Evolutionary conservation across 2,113 vertebrate genomes (phyloP).

Genomic region (Thamnaconus septentrionalis): DNA sequence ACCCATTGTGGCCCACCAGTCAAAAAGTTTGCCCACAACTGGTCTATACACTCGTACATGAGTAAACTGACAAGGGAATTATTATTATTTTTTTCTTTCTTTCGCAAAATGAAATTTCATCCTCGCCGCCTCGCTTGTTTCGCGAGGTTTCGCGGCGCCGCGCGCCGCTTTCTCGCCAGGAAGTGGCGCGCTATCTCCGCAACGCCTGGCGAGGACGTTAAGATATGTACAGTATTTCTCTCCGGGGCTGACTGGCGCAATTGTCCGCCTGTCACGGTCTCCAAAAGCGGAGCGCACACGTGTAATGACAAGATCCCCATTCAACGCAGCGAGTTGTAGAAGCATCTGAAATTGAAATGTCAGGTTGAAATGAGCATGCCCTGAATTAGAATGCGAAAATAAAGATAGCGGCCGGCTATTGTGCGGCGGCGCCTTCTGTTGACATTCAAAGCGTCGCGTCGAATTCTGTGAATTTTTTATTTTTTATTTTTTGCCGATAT

Average conservation of each 20-base stretch:
- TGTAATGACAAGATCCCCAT: conserved; percentile 57
- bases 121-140: no score
- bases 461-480: conserved; percentile 3
- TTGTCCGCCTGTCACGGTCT: conserved; percentile 46
- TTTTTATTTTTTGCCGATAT: background rate
- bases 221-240: conserved; percentile 38
- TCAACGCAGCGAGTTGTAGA: conserved; percentile 54
- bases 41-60: background rate
- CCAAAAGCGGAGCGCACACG: conserved; percentile 20
- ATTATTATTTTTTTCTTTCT: no score
- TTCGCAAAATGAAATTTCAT: no score
- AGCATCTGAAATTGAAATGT: conserved; percentile 69
- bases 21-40: no score
- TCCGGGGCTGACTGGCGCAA: conserved; percentile 34
- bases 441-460: conserved; percentile 11
- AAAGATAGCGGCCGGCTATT: conserved; percentile 27
- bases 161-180: conserved; percentile 22
- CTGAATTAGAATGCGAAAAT: conserved; percentile 58
- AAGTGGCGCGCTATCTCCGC: no score
- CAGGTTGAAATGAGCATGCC: conserved; percentile 57
- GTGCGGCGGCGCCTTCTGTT: conserved; percentile 37
- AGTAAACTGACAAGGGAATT: background rate
- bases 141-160: background rate
- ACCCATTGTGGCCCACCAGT: no score
- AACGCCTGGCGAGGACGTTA: no score